Evolutionary conservation across 2,113 vertebrate species (phyloP).

Genomic region (Nanorana parkeri): DNA sequence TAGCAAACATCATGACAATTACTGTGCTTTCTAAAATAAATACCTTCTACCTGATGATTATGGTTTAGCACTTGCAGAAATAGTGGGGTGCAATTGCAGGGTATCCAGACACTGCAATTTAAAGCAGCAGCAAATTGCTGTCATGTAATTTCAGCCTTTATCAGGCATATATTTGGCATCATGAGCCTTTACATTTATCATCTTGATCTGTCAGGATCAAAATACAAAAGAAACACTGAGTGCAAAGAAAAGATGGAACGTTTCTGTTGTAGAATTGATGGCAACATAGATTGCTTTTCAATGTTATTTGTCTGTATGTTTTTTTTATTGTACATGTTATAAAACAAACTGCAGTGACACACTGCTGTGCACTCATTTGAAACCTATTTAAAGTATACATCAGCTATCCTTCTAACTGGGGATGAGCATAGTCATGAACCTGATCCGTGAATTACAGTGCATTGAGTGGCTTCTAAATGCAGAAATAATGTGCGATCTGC

Average conservation of each 20-base stretch:
- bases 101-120: slow-evolving; percentile 50
- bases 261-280: slow-evolving; percentile 3
- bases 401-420: too few species aligned
- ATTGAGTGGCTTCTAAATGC: too few species aligned
- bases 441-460: too few species aligned
- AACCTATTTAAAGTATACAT: too few species aligned
- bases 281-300: not conserved
- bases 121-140: slow-evolving; percentile 11
- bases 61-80: slow-evolving; percentile 13
- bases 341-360: too few species aligned
- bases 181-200: slow-evolving; percentile 27
- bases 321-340: too few species aligned
- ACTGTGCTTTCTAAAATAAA: slow-evolving; percentile 48
- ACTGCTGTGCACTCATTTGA: too few species aligned
- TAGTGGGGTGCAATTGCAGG: slow-evolving; percentile 42
- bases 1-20: slow-evolving; percentile 40
- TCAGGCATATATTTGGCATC: slow-evolving; percentile 31
- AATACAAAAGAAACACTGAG: slow-evolving; percentile 24
- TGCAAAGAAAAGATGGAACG: not conserved
- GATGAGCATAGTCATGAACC: too few species aligned
- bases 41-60: slow-evolving; percentile 32
- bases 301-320: not conserved
- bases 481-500: too few species aligned
- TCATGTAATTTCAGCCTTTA: slow-evolving; percentile 37
- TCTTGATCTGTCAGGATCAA: not conserved